phyloP scores from a whole-genome alignment of 2,113 vertebrate species.

The Epinephelus fuscoguttatus region DNA sequence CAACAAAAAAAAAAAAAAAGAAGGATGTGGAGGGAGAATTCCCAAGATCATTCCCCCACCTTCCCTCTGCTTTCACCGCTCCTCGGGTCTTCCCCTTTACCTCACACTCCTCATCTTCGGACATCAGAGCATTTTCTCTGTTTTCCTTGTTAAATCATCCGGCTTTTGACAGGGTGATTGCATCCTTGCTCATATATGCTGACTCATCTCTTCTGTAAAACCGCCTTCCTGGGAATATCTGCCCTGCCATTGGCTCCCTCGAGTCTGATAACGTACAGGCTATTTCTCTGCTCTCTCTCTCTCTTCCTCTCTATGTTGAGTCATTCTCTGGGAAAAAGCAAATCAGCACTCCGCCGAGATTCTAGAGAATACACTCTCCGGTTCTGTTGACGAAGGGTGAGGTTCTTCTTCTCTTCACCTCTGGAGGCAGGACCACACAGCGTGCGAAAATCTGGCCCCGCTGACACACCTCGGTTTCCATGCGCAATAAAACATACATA shows the following conservation, averaged over 20 bases:
- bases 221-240: constrained; percentile 61
- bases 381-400: constrained; percentile 87
- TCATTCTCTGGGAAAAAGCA: constrained; percentile 81
- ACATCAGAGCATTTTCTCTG: constrained; percentile 48
- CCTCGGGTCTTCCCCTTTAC: constrained; percentile 57
- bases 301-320: constrained; percentile 57
- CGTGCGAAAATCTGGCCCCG: constrained; percentile 76
- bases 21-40: constrained; percentile 50
- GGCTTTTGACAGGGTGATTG: constrained; percentile 30
- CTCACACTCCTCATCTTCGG: constrained; percentile 45
- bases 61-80: constrained; percentile 53
- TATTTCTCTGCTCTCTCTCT: constrained; percentile 4
- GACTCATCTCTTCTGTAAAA: constrained; percentile 74
- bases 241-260: constrained; percentile 62
- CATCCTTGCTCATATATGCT: constrained; percentile 57
- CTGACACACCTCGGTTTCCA: constrained; percentile 81
- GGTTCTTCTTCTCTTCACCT: constrained; percentile 80
- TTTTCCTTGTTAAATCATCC: constrained; percentile 64
- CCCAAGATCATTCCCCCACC: constrained; percentile 35
- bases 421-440: constrained; percentile 85
- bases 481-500: constrained; percentile 54
- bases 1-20: constrained; percentile 34
- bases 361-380: constrained; percentile 63
- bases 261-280: constrained; percentile 37
- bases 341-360: constrained; percentile 69